phyloP scores from a whole-genome alignment of 2,113 vertebrate genomes.

The Aptenodytes patagonicus region DNA sequence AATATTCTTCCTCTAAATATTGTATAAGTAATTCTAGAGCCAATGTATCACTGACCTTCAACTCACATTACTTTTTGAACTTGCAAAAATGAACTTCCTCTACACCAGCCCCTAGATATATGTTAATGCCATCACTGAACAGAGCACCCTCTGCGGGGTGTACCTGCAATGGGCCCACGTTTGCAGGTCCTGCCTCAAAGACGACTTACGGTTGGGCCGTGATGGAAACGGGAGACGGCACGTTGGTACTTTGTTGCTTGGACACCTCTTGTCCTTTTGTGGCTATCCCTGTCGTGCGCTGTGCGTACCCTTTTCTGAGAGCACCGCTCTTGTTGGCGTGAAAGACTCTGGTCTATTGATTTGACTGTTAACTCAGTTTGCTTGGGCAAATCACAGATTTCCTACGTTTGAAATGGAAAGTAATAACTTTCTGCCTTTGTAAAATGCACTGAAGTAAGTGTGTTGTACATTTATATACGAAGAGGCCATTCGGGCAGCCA shows the following conservation, averaged over 20 bases:
- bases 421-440: slow-evolving; percentile 28
- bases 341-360: not conserved
- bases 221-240: not conserved
- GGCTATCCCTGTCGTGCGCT: accelerated
- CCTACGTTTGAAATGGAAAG: not conserved
- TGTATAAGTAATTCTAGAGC: not conserved
- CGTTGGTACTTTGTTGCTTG: not conserved
- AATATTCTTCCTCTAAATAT: not conserved
- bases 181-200: not conserved
- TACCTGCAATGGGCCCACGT: accelerated
- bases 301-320: not conserved
- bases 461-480: not conserved
- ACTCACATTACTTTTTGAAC: not conserved
- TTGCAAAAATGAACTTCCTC: not conserved
- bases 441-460: slow-evolving; percentile 26
- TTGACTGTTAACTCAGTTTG: not conserved
- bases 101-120: not conserved
- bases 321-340: not conserved
- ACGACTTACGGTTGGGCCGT: accelerated
- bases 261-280: not conserved
- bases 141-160: not conserved
- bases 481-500: slow-evolving; percentile 2
- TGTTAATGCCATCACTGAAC: not conserved
- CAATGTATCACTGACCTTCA: not conserved
- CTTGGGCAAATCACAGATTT: not conserved